These are phyloP conservation scores for Drosophila pseudotalamancana DNA, from an alignment of 2,888 invertebrate genomes.

Conservation along the genomic window DNA sequence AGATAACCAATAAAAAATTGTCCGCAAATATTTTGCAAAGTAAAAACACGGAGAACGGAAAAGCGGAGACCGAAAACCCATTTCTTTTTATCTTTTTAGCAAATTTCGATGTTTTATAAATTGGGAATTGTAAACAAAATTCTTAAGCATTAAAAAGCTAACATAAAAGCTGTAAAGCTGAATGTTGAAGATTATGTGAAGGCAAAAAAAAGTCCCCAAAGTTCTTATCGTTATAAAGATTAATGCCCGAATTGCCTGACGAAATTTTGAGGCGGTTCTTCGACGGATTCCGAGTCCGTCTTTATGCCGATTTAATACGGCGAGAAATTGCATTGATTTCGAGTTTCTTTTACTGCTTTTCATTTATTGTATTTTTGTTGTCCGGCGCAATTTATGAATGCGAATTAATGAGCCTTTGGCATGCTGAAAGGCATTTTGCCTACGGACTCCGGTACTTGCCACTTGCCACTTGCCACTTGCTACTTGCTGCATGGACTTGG, in stretches of 20 bases:
- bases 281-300: not conserved
- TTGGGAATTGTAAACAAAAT: constrained; percentile 1
- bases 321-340: constrained; percentile 67
- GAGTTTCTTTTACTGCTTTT: constrained; percentile 50
- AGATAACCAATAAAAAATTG: no score
- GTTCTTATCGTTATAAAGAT: constrained; percentile 43
- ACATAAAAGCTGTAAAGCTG: constrained; percentile 2
- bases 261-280: not conserved
- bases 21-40: no score
- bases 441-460: constrained; percentile 3
- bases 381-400: constrained; percentile 71
- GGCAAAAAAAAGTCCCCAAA: constrained; percentile 21
- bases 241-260: constrained; percentile 56
- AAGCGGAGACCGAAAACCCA: not conserved
- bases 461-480: constrained; percentile 6
- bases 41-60: not conserved
- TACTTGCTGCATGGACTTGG: constrained; percentile 12
- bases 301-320: constrained; percentile 10
- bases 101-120: not conserved
- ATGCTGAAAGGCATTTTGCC: constrained; percentile 61
- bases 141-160: not conserved
- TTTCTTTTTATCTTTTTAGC: not conserved
- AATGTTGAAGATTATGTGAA: constrained; percentile 26
- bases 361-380: constrained; percentile 3
- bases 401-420: constrained; percentile 74